Base-by-base conservation (phyloP, 1,140 invertebrate genomes). In the Aleiodes sp. region DNA sequence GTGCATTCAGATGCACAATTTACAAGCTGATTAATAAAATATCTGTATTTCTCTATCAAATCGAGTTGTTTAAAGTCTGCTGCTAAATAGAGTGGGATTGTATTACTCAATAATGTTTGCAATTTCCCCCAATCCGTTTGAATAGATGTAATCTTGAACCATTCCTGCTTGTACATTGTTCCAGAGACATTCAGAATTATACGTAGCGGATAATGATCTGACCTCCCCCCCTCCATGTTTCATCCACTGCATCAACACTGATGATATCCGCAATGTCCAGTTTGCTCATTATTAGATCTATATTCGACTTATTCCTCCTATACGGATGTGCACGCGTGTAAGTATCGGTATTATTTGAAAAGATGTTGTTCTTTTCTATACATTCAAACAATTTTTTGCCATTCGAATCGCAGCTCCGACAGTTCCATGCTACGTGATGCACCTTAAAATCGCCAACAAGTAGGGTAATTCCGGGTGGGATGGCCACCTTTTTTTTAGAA, bases 361-460 rank as follows among this genome's bases (percentile, higher is more conserved):
- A 35, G 3, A 68, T 1, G 21, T 68, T 43, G 24, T 24, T 61
- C 2, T 26, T 31, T 12, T 68, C 24, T 10, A 68, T 59, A 33
- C 33, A 43, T 12, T 68, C 57, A 4, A 35, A 46, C 12, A 68
- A 39, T 19, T 26, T 68, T 2, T 68, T 31, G 10, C 57, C 66
- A 37, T 62, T n/a, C n/a, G n/a, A n/a, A n/a, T n/a, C n/a, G n/a
- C 26, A 33, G 16, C 46, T 46, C 9, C 29, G 19, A 39, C 56
- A 68, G 39, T 68, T 68, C 66, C 66, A 61, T 1, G 39, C 41
- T 19, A 7, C 4, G 14, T 8, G 16, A 19, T 46, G 66, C 3
- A 57, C 56, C 24, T 68, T 68, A n/a, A 69, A 69, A 52, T 69
- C 67, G n/a, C 67, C 67, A 6, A 62, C 28, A 35, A 69, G 28